Conservation (phyloP, 2,888 invertebrate species). For the Germaria angustata region DNA sequence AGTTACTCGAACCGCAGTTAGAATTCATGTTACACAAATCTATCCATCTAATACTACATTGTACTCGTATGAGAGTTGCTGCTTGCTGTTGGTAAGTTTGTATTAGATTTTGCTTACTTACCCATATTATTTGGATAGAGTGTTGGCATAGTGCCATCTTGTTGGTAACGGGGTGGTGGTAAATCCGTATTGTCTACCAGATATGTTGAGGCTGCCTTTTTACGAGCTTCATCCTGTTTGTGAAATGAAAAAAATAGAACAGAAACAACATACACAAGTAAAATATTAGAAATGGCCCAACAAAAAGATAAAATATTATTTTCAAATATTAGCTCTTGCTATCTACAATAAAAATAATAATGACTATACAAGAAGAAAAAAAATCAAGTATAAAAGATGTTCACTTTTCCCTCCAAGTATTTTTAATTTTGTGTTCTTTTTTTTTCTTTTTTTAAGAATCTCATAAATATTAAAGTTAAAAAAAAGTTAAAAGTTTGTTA, state of each 20-base stretch:
- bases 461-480: slow-evolving; percentile 53
- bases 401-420: background rate
- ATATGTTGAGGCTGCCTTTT: slow-evolving; percentile 83
- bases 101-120: slow-evolving; percentile 71
- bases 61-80: background rate
- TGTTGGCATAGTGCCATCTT: slow-evolving; percentile 85
- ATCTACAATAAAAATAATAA: slow-evolving; percentile 44
- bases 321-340: slow-evolving; percentile 64
- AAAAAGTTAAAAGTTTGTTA: slow-evolving; percentile 33
- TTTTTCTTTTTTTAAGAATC: slow-evolving; percentile 1
- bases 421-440: background rate
- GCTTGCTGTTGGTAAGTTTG: background rate
- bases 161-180: slow-evolving; percentile 83
- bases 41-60: too few relatives aligned
- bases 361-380: slow-evolving; percentile 2
- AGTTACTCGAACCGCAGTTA: slow-evolving; percentile 6
- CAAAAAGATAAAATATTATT: slow-evolving; percentile 63
- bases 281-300: slow-evolving; percentile 28
- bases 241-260: background rate
- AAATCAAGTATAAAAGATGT: background rate
- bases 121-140: slow-evolving; percentile 82
- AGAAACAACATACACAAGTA: background rate
- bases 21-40: slow-evolving; percentile 35
- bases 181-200: slow-evolving; percentile 81
- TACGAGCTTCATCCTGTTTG: slow-evolving; percentile 78